These are phyloP conservation scores for Andrena haemorrhoa DNA, from an alignment of 2,888 invertebrate species.

Conservation along the genomic window DNA sequence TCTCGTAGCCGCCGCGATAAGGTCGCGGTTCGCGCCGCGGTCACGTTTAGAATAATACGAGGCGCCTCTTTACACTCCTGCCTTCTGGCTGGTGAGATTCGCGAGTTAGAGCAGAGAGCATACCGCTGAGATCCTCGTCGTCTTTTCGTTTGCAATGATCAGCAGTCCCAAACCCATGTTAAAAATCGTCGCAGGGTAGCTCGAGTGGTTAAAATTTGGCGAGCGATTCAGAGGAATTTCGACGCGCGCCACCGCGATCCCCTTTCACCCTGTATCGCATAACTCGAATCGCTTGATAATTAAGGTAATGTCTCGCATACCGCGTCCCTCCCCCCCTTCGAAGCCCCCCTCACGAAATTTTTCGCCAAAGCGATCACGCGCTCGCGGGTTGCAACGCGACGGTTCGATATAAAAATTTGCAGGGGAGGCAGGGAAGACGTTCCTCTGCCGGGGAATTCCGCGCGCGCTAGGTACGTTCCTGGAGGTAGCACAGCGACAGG, in stretches of 20 bases:
- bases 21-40: neutral
- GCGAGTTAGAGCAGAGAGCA: neutral
- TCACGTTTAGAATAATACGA: neutral
- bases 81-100: no score
- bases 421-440: neutral
- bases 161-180: neutral
- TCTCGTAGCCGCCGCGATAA: slow-evolving; percentile 1
- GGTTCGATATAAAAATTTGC: slow-evolving; percentile 29
- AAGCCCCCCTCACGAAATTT: neutral
- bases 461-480: slow-evolving; percentile 73
- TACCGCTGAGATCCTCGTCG: neutral
- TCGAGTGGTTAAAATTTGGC: slow-evolving; percentile 9
- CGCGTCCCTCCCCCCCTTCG: neutral
- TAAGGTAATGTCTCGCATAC: slow-evolving; percentile 46
- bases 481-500: slow-evolving; percentile 51
- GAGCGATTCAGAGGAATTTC: slow-evolving; percentile 10
- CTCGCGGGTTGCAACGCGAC: slow-evolving; percentile 7
- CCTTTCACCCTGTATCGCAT: slow-evolving; percentile 27
- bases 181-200: neutral
- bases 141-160: neutral
- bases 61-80: neutral
- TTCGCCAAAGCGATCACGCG: neutral
- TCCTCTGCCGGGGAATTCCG: slow-evolving; percentile 25
- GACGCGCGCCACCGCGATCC: neutral
- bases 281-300: slow-evolving; percentile 45